Percentiles rank a stretch among this genome's conserved stretches.
phyloP scores from a whole-genome alignment of 2,113 vertebrate genomes.

The Serilophus lunatus region DNA sequence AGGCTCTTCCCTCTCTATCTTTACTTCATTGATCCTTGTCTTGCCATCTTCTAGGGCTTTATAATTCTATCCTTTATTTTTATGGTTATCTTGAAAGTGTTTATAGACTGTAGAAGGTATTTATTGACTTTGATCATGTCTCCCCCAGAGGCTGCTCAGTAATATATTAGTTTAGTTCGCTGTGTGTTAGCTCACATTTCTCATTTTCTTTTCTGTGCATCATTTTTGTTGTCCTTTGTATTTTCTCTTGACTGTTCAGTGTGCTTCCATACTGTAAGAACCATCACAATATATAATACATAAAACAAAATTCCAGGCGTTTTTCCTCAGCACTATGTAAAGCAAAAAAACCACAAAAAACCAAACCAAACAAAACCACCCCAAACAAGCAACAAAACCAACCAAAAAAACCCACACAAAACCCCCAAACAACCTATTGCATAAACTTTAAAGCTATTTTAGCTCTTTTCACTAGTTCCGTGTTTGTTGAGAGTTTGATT shows the following conservation, averaged over 20 bases:
- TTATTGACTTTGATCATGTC: constrained; percentile 41
- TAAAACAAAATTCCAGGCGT: not conserved
- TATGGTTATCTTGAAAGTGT: constrained; percentile 50
- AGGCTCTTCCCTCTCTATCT: not conserved
- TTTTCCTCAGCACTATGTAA: not conserved
- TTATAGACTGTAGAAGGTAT: constrained; percentile 50
- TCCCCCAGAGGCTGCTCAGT: not conserved
- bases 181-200: not conserved
- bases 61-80: constrained; percentile 53
- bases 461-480: not conserved
- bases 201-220: not conserved
- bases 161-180: constrained; percentile 1
- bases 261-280: not conserved
- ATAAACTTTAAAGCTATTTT: not conserved
- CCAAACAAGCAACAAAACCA: too few relatives aligned
- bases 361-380: too few relatives aligned
- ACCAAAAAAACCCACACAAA: too few relatives aligned
- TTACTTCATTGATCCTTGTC: constrained; percentile 16
- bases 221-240: not conserved
- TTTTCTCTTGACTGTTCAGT: not conserved
- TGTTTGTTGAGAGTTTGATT: not conserved
- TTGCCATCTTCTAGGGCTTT: not conserved
- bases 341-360: not conserved
- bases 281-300: not conserved
- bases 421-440: not conserved